A percentile compares a stretch with the other conserved stretches of the same genome.
Evolutionary conservation across 2,888 invertebrate genomes (phyloP).

Genomic region (Zygogramma bicolorata): DNA sequence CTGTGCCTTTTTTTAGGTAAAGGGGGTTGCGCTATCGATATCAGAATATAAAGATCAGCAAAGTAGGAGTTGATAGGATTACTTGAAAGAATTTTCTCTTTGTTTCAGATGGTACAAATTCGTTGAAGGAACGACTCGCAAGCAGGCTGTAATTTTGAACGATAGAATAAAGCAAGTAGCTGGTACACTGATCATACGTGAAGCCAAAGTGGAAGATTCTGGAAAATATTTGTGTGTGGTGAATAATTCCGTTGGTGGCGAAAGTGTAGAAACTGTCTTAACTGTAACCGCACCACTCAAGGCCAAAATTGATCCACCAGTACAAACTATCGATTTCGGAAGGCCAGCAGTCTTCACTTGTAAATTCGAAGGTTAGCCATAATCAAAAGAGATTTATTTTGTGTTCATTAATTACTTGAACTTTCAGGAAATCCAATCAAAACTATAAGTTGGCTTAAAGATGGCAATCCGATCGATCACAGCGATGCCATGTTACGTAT

Average conservation of each 20-base stretch:
- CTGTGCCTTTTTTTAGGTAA: slow-evolving; percentile 82
- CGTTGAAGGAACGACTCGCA: slow-evolving; percentile 86
- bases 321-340: slow-evolving; percentile 93
- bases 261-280: slow-evolving; percentile 91
- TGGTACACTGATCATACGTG: slow-evolving; percentile 92
- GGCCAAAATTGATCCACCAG: slow-evolving; percentile 87
- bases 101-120: slow-evolving; percentile 95
- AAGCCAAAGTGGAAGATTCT: slow-evolving; percentile 91
- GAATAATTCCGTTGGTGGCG: slow-evolving; percentile 94
- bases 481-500: slow-evolving; percentile 87
- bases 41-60: not conserved
- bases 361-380: slow-evolving; percentile 79
- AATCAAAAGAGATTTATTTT: not conserved
- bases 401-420: not conserved
- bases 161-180: slow-evolving; percentile 93
- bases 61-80: not conserved
- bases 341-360: slow-evolving; percentile 93
- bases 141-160: slow-evolving; percentile 89
- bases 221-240: slow-evolving; percentile 95
- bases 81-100: slow-evolving; percentile 53
- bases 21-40: not conserved
- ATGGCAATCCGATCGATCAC: slow-evolving; percentile 87
- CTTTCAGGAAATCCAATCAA: slow-evolving; percentile 82
- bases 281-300: slow-evolving; percentile 93
- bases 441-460: slow-evolving; percentile 92